Base-by-base conservation (phyloP, 1,140 invertebrate genomes). In the Schlechtendalia chinensis region DNA sequence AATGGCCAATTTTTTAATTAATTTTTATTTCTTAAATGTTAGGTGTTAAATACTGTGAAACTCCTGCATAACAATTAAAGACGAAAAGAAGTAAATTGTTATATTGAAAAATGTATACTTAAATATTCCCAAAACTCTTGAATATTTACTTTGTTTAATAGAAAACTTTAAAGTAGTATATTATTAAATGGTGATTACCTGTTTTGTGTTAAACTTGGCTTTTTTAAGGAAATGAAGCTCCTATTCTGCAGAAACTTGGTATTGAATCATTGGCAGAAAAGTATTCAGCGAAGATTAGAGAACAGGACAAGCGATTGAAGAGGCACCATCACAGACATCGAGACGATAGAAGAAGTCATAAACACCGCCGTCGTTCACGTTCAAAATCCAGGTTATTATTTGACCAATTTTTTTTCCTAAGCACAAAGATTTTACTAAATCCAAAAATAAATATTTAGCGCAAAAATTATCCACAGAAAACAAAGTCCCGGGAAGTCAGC, bases 371-470 rank as follows among this genome's bases (percentile, higher is more conserved):
- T 19, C 75, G 56, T 27, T 79, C 75, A 19, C 58, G 14, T 50
- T 79, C 75, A 17, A 79, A 79, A 61, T 79, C 75, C 58, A 79
- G 75, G 75, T 79, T 79, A 79, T 63, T 79, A 79, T 79, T 59
- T 59, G 1, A 22, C 39, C 22, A 79, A 63, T 79, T 79, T 63
- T 79, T 61, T 27, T 19, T 79, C 32, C 22, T 47, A 45, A 50
- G 58, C 39, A 63, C 32, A 47, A 77, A 45, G 58, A 59, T 24
- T 29, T 29, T 61, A 79, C 39, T 79, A 79, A 79, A 79, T 79
- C 39, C 58, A 27, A 79, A 63, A 24, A 79, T 79, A 79, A 79
- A 79, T 79, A 79, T 79, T 79, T 79, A 79, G 75, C 75, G 58
- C 75, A 79, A 79, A 79, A 79, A 14, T 79, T 61, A 79, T 61